Evolutionary conservation across 2,888 invertebrate species (phyloP).

Genomic region (Odontocerum albicorne): DNA sequence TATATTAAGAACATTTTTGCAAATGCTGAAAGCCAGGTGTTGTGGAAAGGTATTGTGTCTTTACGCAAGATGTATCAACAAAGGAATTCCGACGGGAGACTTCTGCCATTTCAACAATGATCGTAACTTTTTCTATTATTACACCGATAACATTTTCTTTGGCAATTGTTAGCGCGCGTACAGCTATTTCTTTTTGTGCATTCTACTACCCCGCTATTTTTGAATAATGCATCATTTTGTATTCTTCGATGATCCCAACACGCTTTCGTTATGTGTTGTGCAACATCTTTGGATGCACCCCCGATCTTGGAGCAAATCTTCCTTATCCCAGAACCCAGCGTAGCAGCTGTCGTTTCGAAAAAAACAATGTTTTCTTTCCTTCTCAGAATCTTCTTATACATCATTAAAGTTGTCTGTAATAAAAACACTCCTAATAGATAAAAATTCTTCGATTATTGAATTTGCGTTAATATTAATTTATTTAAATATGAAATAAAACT

Average conservation of each 20-base stretch:
- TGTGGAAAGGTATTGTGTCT: slow-evolving; percentile 8
- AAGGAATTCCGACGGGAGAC: slow-evolving; percentile 33
- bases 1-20: slow-evolving; percentile 2
- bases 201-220: slow-evolving; percentile 7
- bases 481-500: too few species aligned
- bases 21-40: slow-evolving; percentile 20
- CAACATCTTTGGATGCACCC: background rate
- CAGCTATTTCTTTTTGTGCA: slow-evolving; percentile 22
- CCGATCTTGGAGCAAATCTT: too few species aligned
- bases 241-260: background rate
- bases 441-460: too few species aligned
- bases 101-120: slow-evolving; percentile 28
- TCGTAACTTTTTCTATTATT: slow-evolving; percentile 26
- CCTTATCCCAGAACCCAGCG: background rate
- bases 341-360: slow-evolving; percentile 7
- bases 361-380: too few species aligned
- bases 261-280: too few species aligned
- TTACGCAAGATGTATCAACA: slow-evolving; percentile 34
- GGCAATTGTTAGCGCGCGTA: slow-evolving; percentile 31
- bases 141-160: slow-evolving; percentile 30
- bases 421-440: too few species aligned
- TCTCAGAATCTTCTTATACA: too few species aligned
- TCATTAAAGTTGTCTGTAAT: too few species aligned
- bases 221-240: slow-evolving; percentile 6
- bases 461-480: too few species aligned